These are phyloP conservation scores for Acrobasis repandana DNA, from an alignment of 2,888 invertebrate genomes.

Conservation along the genomic window DNA sequence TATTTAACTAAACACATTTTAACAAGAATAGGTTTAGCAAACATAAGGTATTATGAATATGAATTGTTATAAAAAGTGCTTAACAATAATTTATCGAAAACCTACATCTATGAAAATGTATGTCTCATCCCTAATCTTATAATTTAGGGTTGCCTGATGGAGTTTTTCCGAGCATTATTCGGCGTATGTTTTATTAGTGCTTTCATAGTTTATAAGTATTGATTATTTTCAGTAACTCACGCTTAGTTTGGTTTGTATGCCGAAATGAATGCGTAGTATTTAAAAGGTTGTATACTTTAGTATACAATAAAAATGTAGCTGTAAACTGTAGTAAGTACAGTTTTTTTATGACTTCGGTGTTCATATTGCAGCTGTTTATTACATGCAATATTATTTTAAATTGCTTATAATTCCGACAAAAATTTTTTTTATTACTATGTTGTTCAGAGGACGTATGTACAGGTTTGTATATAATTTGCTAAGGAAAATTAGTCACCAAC, in stretches of 20 bases:
- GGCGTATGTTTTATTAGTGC: slow-evolving; percentile 37
- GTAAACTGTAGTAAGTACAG: not conserved
- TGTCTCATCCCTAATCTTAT: slow-evolving; percentile 1
- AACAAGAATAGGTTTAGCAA: too few species aligned
- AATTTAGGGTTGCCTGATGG: slow-evolving; percentile 17
- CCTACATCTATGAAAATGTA: not conserved
- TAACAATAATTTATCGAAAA: not conserved
- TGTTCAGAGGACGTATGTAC: too few species aligned
- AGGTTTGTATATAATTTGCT: too few species aligned
- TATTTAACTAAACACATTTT: too few species aligned
- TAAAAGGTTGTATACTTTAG: not conserved
- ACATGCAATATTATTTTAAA: not conserved
- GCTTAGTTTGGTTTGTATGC: not conserved
- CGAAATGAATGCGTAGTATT: not conserved
- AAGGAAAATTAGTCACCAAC: too few species aligned
- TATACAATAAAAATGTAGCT: not conserved
- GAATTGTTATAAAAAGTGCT: too few species aligned
- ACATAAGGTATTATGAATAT: too few species aligned
- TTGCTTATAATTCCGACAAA: too few species aligned
- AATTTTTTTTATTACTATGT: too few species aligned
- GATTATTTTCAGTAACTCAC: slow-evolving; percentile 29
- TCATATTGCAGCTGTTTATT: not conserved
- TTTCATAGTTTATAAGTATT: slow-evolving; percentile 39
- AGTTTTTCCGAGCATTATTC: slow-evolving; percentile 20
- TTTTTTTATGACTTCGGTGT: not conserved